Conservation (phyloP, 2,113 vertebrate genomes). For the Zootoca vivipara region DNA sequence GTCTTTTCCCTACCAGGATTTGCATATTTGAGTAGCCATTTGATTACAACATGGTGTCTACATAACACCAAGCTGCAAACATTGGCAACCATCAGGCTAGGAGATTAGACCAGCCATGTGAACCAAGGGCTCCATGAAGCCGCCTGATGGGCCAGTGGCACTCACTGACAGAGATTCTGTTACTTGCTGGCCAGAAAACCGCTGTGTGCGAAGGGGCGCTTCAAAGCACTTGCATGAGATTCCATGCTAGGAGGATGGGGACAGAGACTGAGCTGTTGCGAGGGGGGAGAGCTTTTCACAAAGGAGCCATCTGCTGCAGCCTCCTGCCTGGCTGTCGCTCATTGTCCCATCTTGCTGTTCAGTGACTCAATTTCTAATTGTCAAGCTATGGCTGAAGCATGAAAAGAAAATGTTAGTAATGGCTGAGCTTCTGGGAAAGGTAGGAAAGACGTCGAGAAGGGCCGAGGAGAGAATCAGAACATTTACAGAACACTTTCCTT, state of each 20-base stretch:
- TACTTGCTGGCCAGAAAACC: neutral
- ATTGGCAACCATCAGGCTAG: neutral
- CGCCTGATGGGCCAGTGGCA: neutral
- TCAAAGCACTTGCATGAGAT: neutral
- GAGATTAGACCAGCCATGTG: conserved; percentile 15
- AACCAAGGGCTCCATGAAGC: conserved; percentile 27
- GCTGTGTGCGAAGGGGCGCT: rapidly evolving
- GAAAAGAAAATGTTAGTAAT: neutral
- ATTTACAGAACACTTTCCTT: neutral
- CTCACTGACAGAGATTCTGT: neutral
- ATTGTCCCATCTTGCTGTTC: neutral
- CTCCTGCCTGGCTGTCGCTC: neutral
- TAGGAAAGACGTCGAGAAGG: neutral
- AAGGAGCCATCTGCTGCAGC: conserved; percentile 15
- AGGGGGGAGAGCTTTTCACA: neutral
- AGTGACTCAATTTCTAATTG: neutral
- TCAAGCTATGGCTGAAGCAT: rapidly evolving
- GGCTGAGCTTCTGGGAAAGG: neutral
- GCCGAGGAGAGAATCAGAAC: neutral
- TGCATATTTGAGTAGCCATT: conserved; percentile 50
- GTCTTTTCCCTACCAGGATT: conserved; percentile 52
- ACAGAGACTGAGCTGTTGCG: neutral
- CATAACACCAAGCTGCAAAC: conserved; percentile 5
- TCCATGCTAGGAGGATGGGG: neutral
- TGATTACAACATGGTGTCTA: conserved; percentile 26